These are phyloP conservation scores for Sebastes goodei DNA, from an alignment of 2,797 vertebrate genomes.

Conservation along the genomic window DNA sequence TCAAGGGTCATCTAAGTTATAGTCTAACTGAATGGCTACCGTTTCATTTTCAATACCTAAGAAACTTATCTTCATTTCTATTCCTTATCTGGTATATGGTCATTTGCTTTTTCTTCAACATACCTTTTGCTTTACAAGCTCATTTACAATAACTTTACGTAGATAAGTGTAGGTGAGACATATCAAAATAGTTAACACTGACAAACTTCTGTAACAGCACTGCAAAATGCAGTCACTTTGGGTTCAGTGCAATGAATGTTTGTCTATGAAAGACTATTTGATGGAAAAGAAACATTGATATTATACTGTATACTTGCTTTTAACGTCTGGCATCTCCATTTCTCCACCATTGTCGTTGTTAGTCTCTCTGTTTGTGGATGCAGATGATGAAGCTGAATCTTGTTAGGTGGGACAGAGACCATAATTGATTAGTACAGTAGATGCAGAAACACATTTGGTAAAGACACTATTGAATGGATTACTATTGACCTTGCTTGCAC, in stretches of 20 bases:
- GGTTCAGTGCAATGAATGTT: background rate
- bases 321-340: rapidly evolving
- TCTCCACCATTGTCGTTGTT: background rate
- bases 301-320: background rate
- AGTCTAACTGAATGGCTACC: background rate
- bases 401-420: background rate
- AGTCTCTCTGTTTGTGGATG: background rate
- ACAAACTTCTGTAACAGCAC: background rate
- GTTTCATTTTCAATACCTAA: background rate
- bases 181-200: background rate
- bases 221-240: background rate
- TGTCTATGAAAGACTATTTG: background rate
- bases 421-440: background rate
- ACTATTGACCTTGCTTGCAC: background rate
- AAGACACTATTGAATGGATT: background rate
- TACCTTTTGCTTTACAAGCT: background rate
- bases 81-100: background rate
- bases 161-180: background rate
- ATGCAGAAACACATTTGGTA: background rate
- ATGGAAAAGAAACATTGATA: background rate
- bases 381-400: background rate
- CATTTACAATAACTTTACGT: background rate
- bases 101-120: background rate
- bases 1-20: background rate
- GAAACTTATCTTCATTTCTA: background rate